phyloP scores from a whole-genome alignment of 2,113 vertebrate species.

The Columba janthina region DNA sequence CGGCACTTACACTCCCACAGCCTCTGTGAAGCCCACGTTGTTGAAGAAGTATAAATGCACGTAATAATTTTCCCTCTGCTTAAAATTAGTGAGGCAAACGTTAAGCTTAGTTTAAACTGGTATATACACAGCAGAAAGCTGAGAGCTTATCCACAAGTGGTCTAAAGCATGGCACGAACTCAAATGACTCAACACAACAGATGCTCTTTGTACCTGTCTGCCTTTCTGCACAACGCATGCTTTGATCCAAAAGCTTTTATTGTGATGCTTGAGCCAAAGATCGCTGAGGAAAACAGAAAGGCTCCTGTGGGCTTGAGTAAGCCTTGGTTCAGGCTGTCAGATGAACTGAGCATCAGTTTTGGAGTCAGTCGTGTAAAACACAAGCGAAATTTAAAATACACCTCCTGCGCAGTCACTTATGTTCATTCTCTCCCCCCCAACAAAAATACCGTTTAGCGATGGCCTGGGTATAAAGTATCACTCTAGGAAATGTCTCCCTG shows the following conservation, averaged over 20 bases:
- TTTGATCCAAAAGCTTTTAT: slow-evolving; percentile 22
- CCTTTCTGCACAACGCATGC: not conserved
- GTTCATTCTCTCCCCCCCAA: not conserved
- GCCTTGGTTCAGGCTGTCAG: not conserved
- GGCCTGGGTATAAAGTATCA: not conserved
- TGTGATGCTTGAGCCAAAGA: not conserved
- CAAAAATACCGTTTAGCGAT: not conserved
- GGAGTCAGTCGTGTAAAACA: not conserved
- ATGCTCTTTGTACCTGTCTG: slow-evolving; percentile 38
- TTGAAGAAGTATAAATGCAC: fast-evolving
- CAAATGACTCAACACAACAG: slow-evolving; percentile 38
- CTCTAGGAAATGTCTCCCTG: not conserved
- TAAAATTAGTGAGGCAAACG: not conserved
- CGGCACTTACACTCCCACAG: not conserved
- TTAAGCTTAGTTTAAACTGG: not conserved
- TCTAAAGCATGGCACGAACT: not conserved
- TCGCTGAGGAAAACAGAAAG: not conserved
- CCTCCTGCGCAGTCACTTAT: not conserved
- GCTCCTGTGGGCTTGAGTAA: not conserved
- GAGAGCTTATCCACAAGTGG: slow-evolving; percentile 27
- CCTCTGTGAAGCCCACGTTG: not conserved
- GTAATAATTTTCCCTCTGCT: not conserved
- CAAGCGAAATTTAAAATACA: not conserved
- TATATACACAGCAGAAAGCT: not conserved
- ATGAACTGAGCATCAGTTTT: not conserved